phyloP scores from a whole-genome alignment of 2,113 vertebrate genomes.

The Pterocles burchelli region DNA sequence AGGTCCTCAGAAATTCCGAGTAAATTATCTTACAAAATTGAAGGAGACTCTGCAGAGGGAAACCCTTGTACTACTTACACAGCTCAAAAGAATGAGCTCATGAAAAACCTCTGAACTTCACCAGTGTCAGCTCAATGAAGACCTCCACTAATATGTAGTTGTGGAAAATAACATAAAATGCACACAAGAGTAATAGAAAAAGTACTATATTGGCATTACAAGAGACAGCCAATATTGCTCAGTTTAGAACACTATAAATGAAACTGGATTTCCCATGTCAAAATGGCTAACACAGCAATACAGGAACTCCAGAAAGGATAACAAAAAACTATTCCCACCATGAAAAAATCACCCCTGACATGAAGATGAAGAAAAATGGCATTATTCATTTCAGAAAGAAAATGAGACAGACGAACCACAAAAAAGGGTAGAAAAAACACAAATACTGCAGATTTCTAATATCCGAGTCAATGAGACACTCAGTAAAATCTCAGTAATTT shows the following conservation, averaged over 20 bases:
- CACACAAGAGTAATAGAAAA: neutral
- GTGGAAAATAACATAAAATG: neutral
- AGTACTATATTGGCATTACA: neutral
- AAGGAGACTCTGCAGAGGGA: neutral
- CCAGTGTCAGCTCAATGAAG: neutral
- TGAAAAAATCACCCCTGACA: neutral
- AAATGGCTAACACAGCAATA: neutral
- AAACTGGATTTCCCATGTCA: neutral
- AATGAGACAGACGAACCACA: neutral
- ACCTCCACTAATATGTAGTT: neutral
- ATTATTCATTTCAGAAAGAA: neutral
- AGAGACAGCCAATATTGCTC: neutral
- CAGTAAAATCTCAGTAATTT: neutral
- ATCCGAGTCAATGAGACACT: neutral
- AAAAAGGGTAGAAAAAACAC: neutral
- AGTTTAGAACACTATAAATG: neutral
- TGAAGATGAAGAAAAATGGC: neutral
- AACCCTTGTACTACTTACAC: neutral
- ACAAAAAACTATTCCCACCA: neutral
- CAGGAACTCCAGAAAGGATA: neutral
- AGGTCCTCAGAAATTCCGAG: neutral
- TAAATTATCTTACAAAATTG: neutral
- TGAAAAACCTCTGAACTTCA: neutral
- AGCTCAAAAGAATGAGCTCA: neutral
- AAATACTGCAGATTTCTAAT: neutral